Evolutionary conservation across 2,888 invertebrate species (phyloP), one percentile per base, ranked within the genome.

Genomic region (Orthosia gracilis): DNA sequence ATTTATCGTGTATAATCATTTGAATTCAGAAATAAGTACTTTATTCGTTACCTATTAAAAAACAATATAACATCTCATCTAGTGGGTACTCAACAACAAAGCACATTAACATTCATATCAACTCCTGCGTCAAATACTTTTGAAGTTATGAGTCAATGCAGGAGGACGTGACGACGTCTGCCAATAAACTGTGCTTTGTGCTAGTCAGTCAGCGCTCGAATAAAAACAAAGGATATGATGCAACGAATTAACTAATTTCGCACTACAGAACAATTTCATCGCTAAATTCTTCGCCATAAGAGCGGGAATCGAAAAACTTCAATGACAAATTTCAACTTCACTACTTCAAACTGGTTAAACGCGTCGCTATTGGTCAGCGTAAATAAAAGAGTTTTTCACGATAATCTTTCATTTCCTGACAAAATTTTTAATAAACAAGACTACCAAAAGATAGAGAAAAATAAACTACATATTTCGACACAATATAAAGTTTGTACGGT

Each of bases 321-420:
- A 15, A 7, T 18, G 13, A 15, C 31, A 2, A 18, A 62, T 12
- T 59, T 54, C 31, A 40, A n/a, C 15, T 65, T 47, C 2, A 57
- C 11, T 4, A 45, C 4, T n/a, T 23, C 49, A 61, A 54, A 66
- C 12, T 5, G 4, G 77, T 59, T 7, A n/a, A 45, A 9, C 26
- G 68, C 23, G 45, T 13, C 67, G 78, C 69, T 52, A 82, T 80
- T 82, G 83, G 80, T 82, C 78, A n/a, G 49, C 21, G 21, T 54
- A 50, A 62, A 40, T 13, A 58, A 23, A 52, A 26, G 1, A 59
- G 52, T 63, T 18, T 4, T 12, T 66, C 2, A 26, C 26, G 1
- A 26, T 66, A 63, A 69, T 58, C 57, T 47, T 50, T 5, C 0
- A 26, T 66, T 78, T 69, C 0, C 54, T 82, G 17, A 80, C 54